These are phyloP conservation scores for Eulemur coronatus DNA, from an alignment of 2,797 vertebrate species.

Conservation along the genomic window DNA sequence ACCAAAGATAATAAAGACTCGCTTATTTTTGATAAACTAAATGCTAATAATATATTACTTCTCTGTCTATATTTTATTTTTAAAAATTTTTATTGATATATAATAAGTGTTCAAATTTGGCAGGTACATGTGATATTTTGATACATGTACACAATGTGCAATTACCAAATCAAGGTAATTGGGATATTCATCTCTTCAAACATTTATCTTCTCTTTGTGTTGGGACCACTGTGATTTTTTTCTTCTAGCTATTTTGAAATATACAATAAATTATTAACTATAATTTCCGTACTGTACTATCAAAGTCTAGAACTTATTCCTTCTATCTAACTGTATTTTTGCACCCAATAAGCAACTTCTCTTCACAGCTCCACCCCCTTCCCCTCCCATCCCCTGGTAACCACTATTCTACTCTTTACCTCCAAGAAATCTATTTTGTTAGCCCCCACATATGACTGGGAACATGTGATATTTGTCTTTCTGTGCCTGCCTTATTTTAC, in stretches of 20 bases:
- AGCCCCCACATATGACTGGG: not conserved
- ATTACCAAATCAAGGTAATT: not conserved
- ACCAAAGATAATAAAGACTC: not conserved
- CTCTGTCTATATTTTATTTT: not conserved
- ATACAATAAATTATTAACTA: not conserved
- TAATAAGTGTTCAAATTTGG: not conserved
- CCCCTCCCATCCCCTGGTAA: not conserved
- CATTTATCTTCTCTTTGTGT: not conserved
- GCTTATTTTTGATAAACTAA: conserved; percentile 13
- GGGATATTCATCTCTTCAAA: not conserved
- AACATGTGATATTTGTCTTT: not conserved
- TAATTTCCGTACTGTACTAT: not conserved
- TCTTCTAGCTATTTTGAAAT: not conserved
- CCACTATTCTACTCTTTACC: not conserved
- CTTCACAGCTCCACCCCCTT: not conserved
- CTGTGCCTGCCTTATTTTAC: not conserved
- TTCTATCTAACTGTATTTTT: not conserved
- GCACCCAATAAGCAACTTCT: not conserved
- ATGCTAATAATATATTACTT: not conserved
- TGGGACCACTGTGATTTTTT: not conserved
- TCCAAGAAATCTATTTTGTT: not conserved
- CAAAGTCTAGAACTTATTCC: not conserved
- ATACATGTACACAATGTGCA: not conserved
- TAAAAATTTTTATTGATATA: not conserved
- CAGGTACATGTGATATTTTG: not conserved